These are phyloP conservation scores for Centruroides sculpturatus DNA, from an alignment of 1,140 invertebrate genomes.

Conservation along the genomic window DNA sequence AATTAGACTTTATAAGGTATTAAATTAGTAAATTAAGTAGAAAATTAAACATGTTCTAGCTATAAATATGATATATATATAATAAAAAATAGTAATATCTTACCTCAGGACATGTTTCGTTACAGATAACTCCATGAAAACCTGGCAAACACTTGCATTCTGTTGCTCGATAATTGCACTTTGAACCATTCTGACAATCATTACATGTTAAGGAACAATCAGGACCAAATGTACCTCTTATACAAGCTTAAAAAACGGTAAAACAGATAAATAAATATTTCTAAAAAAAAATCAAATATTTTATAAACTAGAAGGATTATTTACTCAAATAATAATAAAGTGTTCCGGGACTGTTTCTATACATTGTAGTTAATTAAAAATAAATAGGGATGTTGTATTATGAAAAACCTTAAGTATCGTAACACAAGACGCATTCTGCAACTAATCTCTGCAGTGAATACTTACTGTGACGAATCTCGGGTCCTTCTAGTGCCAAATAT, in stretches of 20 bases:
- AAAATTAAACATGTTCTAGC: no score
- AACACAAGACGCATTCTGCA: no score
- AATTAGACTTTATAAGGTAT: no score
- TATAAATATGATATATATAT: no score
- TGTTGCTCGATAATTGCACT: slow-evolving; percentile 56
- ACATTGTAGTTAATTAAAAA: no score
- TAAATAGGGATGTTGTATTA: no score
- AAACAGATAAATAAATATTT: not conserved
- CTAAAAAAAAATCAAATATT: no score
- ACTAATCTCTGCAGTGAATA: not conserved
- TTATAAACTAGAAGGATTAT: not conserved
- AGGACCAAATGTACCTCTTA: slow-evolving; percentile 51
- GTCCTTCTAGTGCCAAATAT: slow-evolving; percentile 22
- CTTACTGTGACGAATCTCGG: slow-evolving; percentile 11
- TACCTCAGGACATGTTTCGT: slow-evolving; percentile 45
- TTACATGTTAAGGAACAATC: slow-evolving; percentile 40
- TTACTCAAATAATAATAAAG: not conserved
- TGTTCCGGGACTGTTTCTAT: not conserved
- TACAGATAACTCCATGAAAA: slow-evolving; percentile 8
- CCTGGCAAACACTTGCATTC: slow-evolving; percentile 32
- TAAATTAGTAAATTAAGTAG: no score
- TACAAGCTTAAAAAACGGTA: slow-evolving; percentile 45
- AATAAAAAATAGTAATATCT: slow-evolving; percentile 1
- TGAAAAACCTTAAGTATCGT: no score
- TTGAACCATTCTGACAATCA: slow-evolving; percentile 53